Percentiles rank a stretch among this genome's conserved stretches.
Evolutionary conservation across 2,888 invertebrate genomes (phyloP).

Genomic region (Timema podura): DNA sequence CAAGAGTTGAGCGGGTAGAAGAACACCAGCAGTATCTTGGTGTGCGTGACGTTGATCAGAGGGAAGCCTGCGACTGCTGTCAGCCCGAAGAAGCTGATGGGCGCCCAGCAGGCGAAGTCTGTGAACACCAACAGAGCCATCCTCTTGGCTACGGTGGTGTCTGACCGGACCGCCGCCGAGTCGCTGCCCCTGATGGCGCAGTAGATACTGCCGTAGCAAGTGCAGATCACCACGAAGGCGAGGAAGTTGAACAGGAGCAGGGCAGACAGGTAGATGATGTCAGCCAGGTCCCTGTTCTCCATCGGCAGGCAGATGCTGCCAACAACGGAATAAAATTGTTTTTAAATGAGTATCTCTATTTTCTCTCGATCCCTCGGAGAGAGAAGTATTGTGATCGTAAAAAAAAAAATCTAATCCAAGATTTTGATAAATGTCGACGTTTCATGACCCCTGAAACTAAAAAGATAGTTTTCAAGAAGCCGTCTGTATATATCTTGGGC

Average conservation of each 20-base stretch:
- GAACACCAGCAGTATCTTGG: constrained; percentile 58
- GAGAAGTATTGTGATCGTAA: background rate
- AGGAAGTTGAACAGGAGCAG: constrained; percentile 57
- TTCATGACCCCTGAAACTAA: too few species aligned
- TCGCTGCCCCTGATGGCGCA: constrained; percentile 46
- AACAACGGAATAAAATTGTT: too few species aligned
- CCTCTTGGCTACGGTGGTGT: constrained; percentile 56
- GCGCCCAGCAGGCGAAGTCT: constrained; percentile 59
- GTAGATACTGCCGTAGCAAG: constrained; percentile 61
- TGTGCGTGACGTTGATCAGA: constrained; percentile 53
- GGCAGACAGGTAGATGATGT: constrained; percentile 53
- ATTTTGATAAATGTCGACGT: too few species aligned
- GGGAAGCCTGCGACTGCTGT: constrained; percentile 61
- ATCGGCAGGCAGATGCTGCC: constrained; percentile 62
- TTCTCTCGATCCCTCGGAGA: too few species aligned
- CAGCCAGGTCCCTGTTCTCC: constrained; percentile 51
- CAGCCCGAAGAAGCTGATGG: constrained; percentile 62
- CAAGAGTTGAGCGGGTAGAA: constrained; percentile 67
- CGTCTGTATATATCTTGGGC: too few species aligned
- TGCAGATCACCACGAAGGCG: constrained; percentile 59
- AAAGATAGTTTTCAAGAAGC: too few species aligned
- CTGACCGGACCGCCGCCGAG: constrained; percentile 44
- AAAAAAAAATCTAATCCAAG: too few species aligned
- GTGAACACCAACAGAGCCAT: constrained; percentile 66
- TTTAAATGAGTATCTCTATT: too few species aligned